Evolutionary conservation across 2,113 vertebrate genomes (phyloP).

Genomic region (Agapornis roseicollis): DNA sequence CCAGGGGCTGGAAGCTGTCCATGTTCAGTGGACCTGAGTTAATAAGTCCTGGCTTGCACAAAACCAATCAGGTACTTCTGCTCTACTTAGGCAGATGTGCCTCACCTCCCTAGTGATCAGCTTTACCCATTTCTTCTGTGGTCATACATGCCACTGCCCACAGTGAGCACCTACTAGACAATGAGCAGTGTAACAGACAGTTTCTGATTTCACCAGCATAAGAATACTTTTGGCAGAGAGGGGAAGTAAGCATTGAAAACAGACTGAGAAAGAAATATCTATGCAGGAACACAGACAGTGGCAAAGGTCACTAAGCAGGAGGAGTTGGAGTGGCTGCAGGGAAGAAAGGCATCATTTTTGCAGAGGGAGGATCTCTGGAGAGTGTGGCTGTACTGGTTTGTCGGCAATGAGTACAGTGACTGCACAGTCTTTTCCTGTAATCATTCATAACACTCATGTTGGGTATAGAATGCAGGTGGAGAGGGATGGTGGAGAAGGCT

Average conservation of each 20-base stretch:
- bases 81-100: neutral
- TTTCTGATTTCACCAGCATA: neutral
- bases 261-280: neutral
- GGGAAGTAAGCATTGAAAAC: neutral
- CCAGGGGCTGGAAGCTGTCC: conserved; percentile 15
- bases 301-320: neutral
- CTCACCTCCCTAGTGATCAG: neutral
- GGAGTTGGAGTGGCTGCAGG: neutral
- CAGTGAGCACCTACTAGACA: neutral
- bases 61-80: neutral
- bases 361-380: neutral
- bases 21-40: neutral
- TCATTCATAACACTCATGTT: neutral
- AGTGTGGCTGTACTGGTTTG: neutral
- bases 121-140: neutral
- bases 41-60: neutral
- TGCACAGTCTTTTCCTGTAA: neutral
- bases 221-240: neutral
- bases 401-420: neutral
- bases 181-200: neutral
- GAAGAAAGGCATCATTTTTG: neutral
- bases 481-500: neutral
- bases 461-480: neutral
- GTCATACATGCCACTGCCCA: neutral
- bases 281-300: neutral